Percentiles rank a stretch among this genome's conserved stretches.
Evolutionary conservation across 2,888 invertebrate genomes (phyloP).

Genomic region (Dilophus febrilis): DNA sequence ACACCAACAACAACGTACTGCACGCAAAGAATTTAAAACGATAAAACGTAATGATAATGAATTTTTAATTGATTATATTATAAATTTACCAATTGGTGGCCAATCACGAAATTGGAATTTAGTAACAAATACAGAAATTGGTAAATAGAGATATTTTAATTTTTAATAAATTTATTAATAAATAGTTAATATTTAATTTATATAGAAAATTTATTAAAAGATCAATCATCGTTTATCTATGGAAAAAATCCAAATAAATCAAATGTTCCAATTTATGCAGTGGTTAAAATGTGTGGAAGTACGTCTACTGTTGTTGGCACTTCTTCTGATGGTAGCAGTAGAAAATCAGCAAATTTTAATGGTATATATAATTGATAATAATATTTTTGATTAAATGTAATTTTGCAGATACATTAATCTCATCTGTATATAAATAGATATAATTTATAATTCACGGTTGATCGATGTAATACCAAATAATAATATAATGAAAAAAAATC

Average conservation of each 20-base stretch:
- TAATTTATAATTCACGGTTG: background rate
- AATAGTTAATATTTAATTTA: background rate
- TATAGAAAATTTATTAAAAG: slow-evolving; percentile 21
- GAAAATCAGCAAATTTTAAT: background rate
- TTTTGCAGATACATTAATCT: too few species aligned
- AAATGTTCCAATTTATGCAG: slow-evolving; percentile 40
- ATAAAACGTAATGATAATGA: background rate
- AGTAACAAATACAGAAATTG: slow-evolving; percentile 32
- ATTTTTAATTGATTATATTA: slow-evolving; percentile 6
- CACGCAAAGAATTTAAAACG: background rate
- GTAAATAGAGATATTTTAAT: slow-evolving; percentile 16
- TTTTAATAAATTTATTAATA: background rate
- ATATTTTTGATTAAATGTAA: too few species aligned
- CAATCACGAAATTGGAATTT: slow-evolving; percentile 31
- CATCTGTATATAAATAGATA: too few species aligned
- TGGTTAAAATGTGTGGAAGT: slow-evolving; percentile 33
- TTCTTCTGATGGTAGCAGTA: too few species aligned
- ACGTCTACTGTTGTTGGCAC: too few species aligned
- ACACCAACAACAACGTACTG: slow-evolving; percentile 3
- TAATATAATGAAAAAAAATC: too few species aligned
- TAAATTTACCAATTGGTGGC: slow-evolving; percentile 16
- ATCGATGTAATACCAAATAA: too few species aligned
- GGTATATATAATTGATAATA: background rate
- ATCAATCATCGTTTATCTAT: slow-evolving; percentile 37
- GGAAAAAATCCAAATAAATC: slow-evolving; percentile 37